These are phyloP conservation scores for Lutjanus erythropterus DNA, from an alignment of 2,113 vertebrate genomes.

Conservation along the genomic window DNA sequence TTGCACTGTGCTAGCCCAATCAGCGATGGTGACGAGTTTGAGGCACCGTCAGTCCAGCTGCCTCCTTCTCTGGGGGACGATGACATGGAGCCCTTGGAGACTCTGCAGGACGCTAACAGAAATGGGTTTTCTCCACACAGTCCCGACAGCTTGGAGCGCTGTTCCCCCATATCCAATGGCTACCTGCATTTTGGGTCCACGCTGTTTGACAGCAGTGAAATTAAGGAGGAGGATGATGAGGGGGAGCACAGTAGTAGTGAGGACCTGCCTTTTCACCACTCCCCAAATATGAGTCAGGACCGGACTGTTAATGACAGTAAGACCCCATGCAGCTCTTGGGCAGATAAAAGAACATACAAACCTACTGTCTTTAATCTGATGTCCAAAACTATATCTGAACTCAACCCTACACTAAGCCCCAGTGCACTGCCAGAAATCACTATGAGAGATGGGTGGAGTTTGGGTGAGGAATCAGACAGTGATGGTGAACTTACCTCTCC, in stretches of 20 bases:
- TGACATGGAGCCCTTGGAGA: constrained; percentile 60
- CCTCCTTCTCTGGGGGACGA: constrained; percentile 69
- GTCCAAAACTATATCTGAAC: constrained; percentile 82
- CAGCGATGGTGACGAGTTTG: constrained; percentile 75
- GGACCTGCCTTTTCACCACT: constrained; percentile 57
- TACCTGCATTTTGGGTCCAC: constrained; percentile 86
- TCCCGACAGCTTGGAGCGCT: constrained; percentile 77
- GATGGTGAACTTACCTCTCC: constrained; percentile 78
- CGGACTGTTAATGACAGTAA: constrained; percentile 53
- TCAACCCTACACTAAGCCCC: constrained; percentile 78
- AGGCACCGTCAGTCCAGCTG: constrained; percentile 70
- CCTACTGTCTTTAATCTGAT: constrained; percentile 78
- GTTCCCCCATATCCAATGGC: constrained; percentile 81
- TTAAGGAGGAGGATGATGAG: constrained; percentile 72
- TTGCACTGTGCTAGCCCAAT: constrained; percentile 77
- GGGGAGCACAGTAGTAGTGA: constrained; percentile 38
- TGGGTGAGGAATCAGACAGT: constrained; percentile 82
- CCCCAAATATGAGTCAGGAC: constrained; percentile 62
- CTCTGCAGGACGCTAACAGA: constrained; percentile 62
- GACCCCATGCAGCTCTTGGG: constrained; percentile 39
- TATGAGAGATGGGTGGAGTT: constrained; percentile 81
- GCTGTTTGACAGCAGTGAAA: constrained; percentile 82
- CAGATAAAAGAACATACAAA: constrained; percentile 76
- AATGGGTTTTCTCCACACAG: constrained; percentile 81
- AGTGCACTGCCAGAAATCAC: constrained; percentile 79